phyloP scores from a whole-genome alignment of 2,797 vertebrate genomes.

The Propithecus deckenii region DNA sequence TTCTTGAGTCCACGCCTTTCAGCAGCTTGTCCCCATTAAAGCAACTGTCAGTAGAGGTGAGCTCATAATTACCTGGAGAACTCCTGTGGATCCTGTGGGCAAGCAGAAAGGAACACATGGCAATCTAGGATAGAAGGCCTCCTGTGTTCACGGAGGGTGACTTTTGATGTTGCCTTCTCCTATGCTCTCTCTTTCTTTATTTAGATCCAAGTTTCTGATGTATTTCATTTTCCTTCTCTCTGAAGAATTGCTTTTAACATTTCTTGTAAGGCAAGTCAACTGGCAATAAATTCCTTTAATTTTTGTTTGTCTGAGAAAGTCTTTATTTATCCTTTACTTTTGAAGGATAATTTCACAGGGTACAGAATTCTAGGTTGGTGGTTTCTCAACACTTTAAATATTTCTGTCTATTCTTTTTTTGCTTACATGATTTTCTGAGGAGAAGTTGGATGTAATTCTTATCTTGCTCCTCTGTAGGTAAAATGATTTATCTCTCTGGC shows the following conservation, averaged over 20 bases:
- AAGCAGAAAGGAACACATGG: not conserved
- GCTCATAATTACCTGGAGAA: not conserved
- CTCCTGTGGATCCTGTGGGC: not conserved
- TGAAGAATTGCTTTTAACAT: not conserved
- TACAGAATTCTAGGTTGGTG: not conserved
- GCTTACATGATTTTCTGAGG: not conserved
- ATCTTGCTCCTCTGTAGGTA: not conserved
- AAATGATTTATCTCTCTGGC: not conserved
- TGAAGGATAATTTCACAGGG: not conserved
- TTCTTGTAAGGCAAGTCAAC: not conserved
- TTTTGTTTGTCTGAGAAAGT: not conserved
- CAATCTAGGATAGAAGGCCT: not conserved
- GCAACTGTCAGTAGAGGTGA: not conserved
- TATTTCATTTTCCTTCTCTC: not conserved
- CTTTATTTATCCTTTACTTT: not conserved
- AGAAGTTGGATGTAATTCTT: not conserved
- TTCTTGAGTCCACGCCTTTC: not conserved
- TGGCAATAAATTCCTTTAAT: not conserved
- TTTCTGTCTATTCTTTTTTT: not conserved
- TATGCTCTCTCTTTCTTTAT: not conserved
- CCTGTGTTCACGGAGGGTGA: not conserved
- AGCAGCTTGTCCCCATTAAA: rapidly evolving
- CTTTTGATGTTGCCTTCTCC: not conserved
- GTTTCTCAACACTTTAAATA: not conserved
- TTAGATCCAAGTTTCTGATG: not conserved